Evolutionary conservation across 1,140 invertebrate genomes (phyloP).

Genomic region (Drosophila obscura): DNA sequence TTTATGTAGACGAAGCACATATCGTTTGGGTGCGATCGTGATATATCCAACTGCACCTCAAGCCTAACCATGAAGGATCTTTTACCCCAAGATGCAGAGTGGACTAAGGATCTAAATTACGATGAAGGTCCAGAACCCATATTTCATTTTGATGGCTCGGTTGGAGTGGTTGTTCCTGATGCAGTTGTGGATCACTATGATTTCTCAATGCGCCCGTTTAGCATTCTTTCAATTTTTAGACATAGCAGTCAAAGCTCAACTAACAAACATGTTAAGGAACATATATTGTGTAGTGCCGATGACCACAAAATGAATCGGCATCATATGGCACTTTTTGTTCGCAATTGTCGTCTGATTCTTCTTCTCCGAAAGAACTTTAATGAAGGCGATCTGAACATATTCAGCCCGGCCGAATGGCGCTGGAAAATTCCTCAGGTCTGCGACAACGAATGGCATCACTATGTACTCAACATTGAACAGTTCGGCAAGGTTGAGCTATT

Average conservation of each 20-base stretch:
- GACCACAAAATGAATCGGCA: constrained; percentile 99
- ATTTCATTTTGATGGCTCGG: constrained; percentile 96
- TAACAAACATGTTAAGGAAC: constrained; percentile 96
- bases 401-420: constrained; percentile 98
- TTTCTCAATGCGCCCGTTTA: constrained; percentile 87
- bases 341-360: constrained; percentile 97
- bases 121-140: constrained; percentile 97
- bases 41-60: constrained; percentile 84
- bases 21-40: constrained; percentile 83
- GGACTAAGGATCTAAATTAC: constrained; percentile 93
- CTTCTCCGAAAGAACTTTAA: constrained; percentile 96
- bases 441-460: constrained; percentile 99
- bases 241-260: constrained; percentile 83
- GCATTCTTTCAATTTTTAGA: constrained; percentile 94
- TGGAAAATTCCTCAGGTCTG: constrained; percentile 97
- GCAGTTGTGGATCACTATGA: constrained; percentile 85
- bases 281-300: constrained; percentile 97
- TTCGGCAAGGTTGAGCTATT: constrained; percentile 94
- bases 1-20: constrained; percentile 79
- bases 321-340: constrained; percentile 97
- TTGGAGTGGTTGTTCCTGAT: constrained; percentile 93
- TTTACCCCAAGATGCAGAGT: constrained; percentile 92
- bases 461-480: constrained; percentile 95
- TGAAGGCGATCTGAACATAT: constrained; percentile 96
- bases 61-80: constrained; percentile 87